Conservation (phyloP, 2,888 invertebrate genomes). For the Drosophila meridionalis region DNA sequence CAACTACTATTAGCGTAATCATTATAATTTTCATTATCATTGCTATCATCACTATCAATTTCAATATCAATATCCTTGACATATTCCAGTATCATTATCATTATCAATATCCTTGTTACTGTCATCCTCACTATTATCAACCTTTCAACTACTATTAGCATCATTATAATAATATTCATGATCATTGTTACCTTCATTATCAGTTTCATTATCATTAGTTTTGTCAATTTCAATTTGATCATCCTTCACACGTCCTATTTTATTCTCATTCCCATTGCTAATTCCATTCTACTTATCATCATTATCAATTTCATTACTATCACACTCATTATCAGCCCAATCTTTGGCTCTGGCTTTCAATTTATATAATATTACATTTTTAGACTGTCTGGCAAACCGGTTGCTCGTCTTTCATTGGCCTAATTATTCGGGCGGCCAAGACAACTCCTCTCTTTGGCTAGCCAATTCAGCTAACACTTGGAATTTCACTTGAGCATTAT, state of each 20-base stretch:
- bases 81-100: not conserved
- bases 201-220: too few relatives aligned
- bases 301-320: not conserved
- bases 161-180: too few relatives aligned
- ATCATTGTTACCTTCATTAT: too few relatives aligned
- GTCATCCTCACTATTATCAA: not conserved
- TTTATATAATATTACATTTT: not conserved
- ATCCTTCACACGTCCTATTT: not conserved
- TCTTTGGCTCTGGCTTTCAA: not conserved
- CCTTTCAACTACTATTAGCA: too few relatives aligned
- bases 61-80: not conserved
- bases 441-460: not conserved
- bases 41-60: not conserved
- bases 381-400: not conserved
- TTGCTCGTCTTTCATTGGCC: conserved; percentile 1
- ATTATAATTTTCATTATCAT: not conserved
- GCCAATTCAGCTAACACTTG: not conserved
- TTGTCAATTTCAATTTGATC: too few relatives aligned
- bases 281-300: not conserved
- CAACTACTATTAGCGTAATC: not conserved
- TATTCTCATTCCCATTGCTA: not conserved
- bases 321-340: not conserved
- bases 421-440: not conserved
- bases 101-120: not conserved
- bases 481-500: not conserved